A percentile compares a stretch with the other conserved stretches of the same genome.
Evolutionary conservation across 1,140 invertebrate genomes (phyloP).

Genomic region (Drosophila ambigua): DNA sequence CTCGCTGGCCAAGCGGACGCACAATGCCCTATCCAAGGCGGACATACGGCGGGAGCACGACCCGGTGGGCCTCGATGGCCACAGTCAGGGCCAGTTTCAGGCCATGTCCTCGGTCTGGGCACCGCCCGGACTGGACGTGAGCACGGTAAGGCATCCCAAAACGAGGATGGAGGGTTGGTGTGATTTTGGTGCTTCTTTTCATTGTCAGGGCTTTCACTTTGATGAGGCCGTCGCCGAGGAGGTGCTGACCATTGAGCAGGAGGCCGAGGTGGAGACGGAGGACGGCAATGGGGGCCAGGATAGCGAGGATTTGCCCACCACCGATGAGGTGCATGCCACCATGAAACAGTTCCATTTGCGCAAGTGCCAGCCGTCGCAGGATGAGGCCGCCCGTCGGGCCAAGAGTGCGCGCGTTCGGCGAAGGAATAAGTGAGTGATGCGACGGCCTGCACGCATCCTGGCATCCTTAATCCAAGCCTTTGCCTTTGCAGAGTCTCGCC

Average conservation of each 20-base stretch:
- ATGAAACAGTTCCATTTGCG: conserved; percentile 82
- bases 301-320: conserved; percentile 76
- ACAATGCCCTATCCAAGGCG: conserved; percentile 85
- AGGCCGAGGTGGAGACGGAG: conserved; percentile 79
- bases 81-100: conserved; percentile 31
- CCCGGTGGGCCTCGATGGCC: conserved; percentile 45
- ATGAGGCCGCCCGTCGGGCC: conserved; percentile 73
- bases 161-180: not conserved
- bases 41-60: conserved; percentile 72
- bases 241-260: conserved; percentile 75
- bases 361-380: conserved; percentile 74
- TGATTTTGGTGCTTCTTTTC: too few species aligned
- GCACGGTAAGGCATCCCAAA: conserved; percentile 45
- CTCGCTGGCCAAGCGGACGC: conserved; percentile 86
- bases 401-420: conserved; percentile 75
- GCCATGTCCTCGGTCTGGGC: conserved; percentile 72
- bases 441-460: too few species aligned
- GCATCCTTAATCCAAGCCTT: too few species aligned
- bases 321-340: conserved; percentile 79
- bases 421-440: conserved; percentile 73
- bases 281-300: conserved; percentile 62
- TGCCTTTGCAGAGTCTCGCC: conserved; percentile 55
- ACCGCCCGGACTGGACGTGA: conserved; percentile 52
- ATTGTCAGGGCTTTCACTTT: conserved; percentile 58
- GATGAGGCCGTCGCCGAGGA: conserved; percentile 73